Percentiles rank a stretch among this genome's conserved stretches.
These are phyloP conservation scores for Pachycephala philippinensis DNA, from an alignment of 2,113 vertebrate genomes.

Conservation along the genomic window DNA sequence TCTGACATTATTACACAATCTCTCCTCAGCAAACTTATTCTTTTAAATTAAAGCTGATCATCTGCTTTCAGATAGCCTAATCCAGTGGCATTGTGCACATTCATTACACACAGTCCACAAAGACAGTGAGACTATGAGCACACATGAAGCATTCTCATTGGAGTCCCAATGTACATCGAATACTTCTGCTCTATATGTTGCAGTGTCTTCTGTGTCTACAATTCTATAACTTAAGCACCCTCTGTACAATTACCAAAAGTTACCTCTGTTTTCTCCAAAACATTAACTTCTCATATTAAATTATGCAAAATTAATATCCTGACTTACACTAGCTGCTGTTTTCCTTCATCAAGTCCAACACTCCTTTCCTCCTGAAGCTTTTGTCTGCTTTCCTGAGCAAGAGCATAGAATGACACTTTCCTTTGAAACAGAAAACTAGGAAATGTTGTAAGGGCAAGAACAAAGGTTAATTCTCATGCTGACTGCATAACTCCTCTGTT, in stretches of 20 bases:
- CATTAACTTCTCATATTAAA: not conserved
- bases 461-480: not conserved
- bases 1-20: not conserved
- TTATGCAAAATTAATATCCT: not conserved
- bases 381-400: not conserved
- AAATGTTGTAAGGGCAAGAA: not conserved
- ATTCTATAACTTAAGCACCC: not conserved
- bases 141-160: rapidly evolving
- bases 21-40: not conserved
- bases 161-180: not conserved
- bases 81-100: not conserved
- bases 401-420: not conserved
- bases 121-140: not conserved
- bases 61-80: not conserved
- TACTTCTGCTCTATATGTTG: not conserved
- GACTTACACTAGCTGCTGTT: not conserved
- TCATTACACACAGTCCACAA: not conserved
- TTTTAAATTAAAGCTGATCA: not conserved
- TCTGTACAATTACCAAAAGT: not conserved
- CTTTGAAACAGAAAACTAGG: not conserved
- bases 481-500: not conserved
- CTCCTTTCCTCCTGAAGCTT: not conserved
- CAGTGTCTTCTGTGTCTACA: not conserved
- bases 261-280: not conserved
- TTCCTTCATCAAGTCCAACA: not conserved